phyloP scores from a whole-genome alignment of 1,140 invertebrate genomes.

The Onthophagus taurus region DNA sequence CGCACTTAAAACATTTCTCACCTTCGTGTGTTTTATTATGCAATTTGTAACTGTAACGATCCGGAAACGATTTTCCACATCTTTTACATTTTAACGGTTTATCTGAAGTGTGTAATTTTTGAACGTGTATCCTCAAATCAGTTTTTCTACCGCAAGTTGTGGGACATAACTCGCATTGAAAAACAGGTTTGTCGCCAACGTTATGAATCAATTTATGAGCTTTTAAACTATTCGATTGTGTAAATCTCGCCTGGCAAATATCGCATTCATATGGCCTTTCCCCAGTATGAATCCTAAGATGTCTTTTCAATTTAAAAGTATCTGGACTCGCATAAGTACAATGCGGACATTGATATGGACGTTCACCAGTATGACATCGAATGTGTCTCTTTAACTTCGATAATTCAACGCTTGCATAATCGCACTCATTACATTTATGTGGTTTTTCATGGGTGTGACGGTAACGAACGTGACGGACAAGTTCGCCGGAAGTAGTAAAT shows the following conservation, averaged over 20 bases:
- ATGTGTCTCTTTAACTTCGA: conserved; percentile 90
- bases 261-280: conserved; percentile 90
- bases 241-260: conserved; percentile 84
- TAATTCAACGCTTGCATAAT: conserved; percentile 89
- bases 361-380: conserved; percentile 82
- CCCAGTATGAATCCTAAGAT: conserved; percentile 91
- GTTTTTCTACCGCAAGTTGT: conserved; percentile 95
- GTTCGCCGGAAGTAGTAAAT: conserved; percentile 91
- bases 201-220: conserved; percentile 92
- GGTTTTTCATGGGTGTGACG: conserved; percentile 92
- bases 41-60: conserved; percentile 69
- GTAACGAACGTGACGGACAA: conserved; percentile 86
- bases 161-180: conserved; percentile 90
- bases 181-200: conserved; percentile 87
- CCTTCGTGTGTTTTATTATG: conserved; percentile 86
- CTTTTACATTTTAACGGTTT: conserved; percentile 86
- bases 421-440: conserved; percentile 89
- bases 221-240: conserved; percentile 92
- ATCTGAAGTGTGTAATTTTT: conserved; percentile 91
- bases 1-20: conserved; percentile 95
- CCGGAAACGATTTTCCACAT: conserved; percentile 87
- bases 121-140: conserved; percentile 90
- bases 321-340: conserved; percentile 97
- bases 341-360: conserved; percentile 85
- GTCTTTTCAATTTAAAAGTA: conserved; percentile 93